Base-by-base conservation (phyloP, 2,113 vertebrate genomes). In the Xenopus borealis region DNA sequence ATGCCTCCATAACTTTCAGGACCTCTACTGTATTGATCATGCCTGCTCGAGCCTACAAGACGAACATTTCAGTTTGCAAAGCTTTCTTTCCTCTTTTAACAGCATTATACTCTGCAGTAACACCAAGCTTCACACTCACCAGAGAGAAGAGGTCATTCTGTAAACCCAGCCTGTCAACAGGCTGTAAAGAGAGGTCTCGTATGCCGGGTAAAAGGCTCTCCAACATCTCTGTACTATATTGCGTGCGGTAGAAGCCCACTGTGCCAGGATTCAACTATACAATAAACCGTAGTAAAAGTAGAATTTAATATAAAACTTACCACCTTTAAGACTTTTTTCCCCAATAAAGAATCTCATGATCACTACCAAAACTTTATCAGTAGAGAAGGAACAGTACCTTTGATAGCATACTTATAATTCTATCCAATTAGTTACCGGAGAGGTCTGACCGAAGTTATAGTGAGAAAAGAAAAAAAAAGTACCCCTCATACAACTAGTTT, bases 141-240 rank as follows among this genome's bases (percentile, higher is more conserved):
- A 99, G 90, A 23, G 95, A 97, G 88, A 99, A 99, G 46, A 99
- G 94, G 84, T 99, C 97, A 33, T 98, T 99, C 87, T 99, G 97
- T 78, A 99, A 91, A 69, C 96, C 94, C 18, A 99, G 94, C 47
- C 96, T 91, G 86, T 99, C 97, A 82, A 98, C 96, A 0, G 96
- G 97, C 71, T 92, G 94, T 79, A 99, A 88, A 78, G 92, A 95
- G 82, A 96, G 95, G 87, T 98, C 93, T 66, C 88, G 80, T 85
- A 99, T 90, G 12, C 93, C 96, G 2, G 96, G 96, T 69, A 98
- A 85, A 75, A 99, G 88, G 78, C 90, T 92, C 74, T 97, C 89
- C 83, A 99, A 86, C 96, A 99, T 97, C 79, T 89, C 69, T 0
- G 94, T 87, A 87, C 95, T 98, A 84, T 98, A 99, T 73, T 98